Evolutionary conservation across 1,140 invertebrate species (phyloP).

Genomic region (Apocrypta bakeri): DNA sequence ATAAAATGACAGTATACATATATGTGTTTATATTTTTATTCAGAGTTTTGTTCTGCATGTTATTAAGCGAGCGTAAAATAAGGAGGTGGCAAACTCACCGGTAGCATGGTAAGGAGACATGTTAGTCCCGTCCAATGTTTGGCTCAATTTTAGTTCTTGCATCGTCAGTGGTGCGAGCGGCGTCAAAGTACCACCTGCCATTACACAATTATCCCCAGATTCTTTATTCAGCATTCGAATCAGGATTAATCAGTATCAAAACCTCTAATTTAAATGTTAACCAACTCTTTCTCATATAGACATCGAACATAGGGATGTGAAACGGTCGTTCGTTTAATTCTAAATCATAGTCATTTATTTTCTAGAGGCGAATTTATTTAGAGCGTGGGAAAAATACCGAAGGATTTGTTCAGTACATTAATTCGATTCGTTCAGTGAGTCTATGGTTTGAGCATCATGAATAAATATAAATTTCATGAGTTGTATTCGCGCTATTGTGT

Average conservation of each 20-base stretch:
- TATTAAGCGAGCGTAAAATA: constrained; percentile 51
- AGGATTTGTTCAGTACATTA: not conserved
- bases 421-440: not conserved
- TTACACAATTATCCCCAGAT: constrained; percentile 57
- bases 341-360: too few relatives aligned
- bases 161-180: constrained; percentile 85
- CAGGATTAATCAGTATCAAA: not conserved
- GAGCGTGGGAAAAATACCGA: not conserved
- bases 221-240: constrained; percentile 55
- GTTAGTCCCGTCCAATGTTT: constrained; percentile 78
- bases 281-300: not conserved
- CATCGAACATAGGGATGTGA: not conserved
- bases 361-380: not conserved
- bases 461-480: constrained; percentile 18
- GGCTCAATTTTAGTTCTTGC: constrained; percentile 85
- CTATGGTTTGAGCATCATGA: not conserved
- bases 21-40: not conserved
- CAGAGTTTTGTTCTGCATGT: not conserved
- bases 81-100: constrained; percentile 72
- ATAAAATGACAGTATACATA: too few relatives aligned
- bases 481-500: not conserved
- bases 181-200: constrained; percentile 80
- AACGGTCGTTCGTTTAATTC: too few relatives aligned
- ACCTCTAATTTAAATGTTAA: not conserved
- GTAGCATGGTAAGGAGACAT: constrained; percentile 82